Base-by-base conservation (phyloP, 92 coral and sea anemone genomes). In the Ricordea florida region DNA sequence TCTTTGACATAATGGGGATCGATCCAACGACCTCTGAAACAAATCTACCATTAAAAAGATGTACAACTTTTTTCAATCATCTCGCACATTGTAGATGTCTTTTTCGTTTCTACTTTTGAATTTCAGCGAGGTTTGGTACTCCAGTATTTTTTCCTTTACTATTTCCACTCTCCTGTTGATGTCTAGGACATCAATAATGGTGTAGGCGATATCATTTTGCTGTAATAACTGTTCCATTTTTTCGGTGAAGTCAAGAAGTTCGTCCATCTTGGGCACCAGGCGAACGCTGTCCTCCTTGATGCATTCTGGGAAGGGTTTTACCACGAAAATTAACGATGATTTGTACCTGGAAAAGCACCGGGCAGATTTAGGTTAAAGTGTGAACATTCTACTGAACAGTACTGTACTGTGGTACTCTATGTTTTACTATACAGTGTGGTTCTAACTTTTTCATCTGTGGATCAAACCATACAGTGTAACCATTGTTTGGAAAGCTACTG, bases 271-370 rank as follows among this genome's bases (percentile, higher is more conserved):
- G 26, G 98, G 98, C 3, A 23, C 26, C 8, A 94, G 88, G 31
- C 98, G 83, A 42, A 89, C 76, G 22, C 46, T 42, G 53, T 94
- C 97, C 2, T 90, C 80, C 3, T 69, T 33, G 7, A 92, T 23
- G 75, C 98, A 94, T 80, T 94, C 97, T 81, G 61, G 72, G 57
- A 78, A 93, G 15, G 97, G 98, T 30, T 82, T 81, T 56, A 94
- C 67, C 6, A 92, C 92, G 38, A 94, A 87, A 4, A 93, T 62
- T 30, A 88, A 13, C 28, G 97, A 85, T 28, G 85, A 69, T 64
- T 61, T 88, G 75, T 92, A 93, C 62, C 97, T 94, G 66, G 5
- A 28, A 21, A 72, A 28, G 9, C 2, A 53, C 37, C 34, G 26
- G 4, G 22, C 4, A 21, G 49, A 64, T n/a, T n/a, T n/a, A n/a